Base-by-base conservation (phyloP, 2,797 vertebrate genomes). In the Tarsius wallacei region DNA sequence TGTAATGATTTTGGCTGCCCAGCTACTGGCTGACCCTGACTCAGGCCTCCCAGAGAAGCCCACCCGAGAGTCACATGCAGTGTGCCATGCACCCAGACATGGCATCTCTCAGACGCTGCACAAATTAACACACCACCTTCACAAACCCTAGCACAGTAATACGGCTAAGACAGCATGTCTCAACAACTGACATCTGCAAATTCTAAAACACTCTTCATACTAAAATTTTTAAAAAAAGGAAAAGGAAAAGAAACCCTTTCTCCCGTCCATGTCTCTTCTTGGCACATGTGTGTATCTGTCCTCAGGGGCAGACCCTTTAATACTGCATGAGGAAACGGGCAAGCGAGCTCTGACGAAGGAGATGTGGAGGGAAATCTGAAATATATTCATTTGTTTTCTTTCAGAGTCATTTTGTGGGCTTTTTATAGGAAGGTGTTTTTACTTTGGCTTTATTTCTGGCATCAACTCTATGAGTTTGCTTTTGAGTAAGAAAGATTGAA, bases 371-470 rank as follows among this genome's bases (percentile, higher is more conserved):
- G 4, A 31, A 81, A 84, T 51, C 19, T 2, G 66, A 86, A 91
- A 47, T 86, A 74, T 42, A 78, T 73, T 76, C 84, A 17, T 93
- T 22, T 53, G 47, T 73, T 68, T 86, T 51, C 84, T 91, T 90
- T 93, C 73, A 51, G 24, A 87, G 90, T 96, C 28, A 33, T 90
- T 92, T 74, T 42, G 31, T 12, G 68, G 28, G 26, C 36, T 90
- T 90, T 94, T 80, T 95, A 59, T 63, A 97, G 74, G 31, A 77
- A 73, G 61, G 17, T 15, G n/a, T 90, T 97, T 76, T 95, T n/a
- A 28, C 33, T 64, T 51, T 92, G 71, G 5, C 57, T 83, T 74
- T 64, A 6, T 80, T 93, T 78, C 96, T 76, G 47, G 71, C 21
- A 63, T 68, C 51, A 66, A 9, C 19, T 0, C 31, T 87, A 36